Evolutionary conservation across 2,797 vertebrate genomes (phyloP).

Genomic region (Hybognathus amarus): DNA sequence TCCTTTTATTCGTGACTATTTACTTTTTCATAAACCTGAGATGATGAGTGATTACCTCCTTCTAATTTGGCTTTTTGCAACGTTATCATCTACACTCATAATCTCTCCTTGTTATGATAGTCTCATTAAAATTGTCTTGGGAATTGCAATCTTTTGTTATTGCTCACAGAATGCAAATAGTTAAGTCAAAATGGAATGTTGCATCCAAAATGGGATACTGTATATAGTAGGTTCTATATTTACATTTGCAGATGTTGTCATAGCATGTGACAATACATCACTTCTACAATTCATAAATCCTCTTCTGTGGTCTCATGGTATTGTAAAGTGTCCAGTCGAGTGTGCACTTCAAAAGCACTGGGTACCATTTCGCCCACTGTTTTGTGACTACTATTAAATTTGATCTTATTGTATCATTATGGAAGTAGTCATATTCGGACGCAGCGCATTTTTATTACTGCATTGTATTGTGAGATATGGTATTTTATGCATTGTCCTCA

Average conservation of each 20-base stretch:
- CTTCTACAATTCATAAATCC: background rate
- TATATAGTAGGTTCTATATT: background rate
- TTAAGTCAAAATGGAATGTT: background rate
- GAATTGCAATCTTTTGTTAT: slow-evolving; percentile 22
- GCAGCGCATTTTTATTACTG: background rate
- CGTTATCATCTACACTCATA: slow-evolving; percentile 30
- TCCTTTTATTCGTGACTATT: slow-evolving; percentile 31
- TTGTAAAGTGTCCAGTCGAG: background rate
- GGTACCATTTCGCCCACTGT: background rate
- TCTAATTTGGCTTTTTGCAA: slow-evolving; percentile 32
- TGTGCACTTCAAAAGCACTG: background rate
- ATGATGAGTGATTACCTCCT: slow-evolving; percentile 17
- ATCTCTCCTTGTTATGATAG: slow-evolving; percentile 15
- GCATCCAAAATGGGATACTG: background rate
- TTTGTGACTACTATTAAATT: background rate
- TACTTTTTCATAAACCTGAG: slow-evolving; percentile 20
- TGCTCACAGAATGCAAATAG: background rate
- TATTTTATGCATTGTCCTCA: background rate
- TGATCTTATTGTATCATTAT: background rate
- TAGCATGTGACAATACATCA: background rate
- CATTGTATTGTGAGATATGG: background rate
- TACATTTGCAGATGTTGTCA: background rate
- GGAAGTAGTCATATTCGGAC: background rate
- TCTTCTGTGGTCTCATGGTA: background rate
- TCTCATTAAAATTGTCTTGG: slow-evolving; percentile 12